phyloP scores from a whole-genome alignment of 2,113 vertebrate species.

The Lipotes vexillifer region DNA sequence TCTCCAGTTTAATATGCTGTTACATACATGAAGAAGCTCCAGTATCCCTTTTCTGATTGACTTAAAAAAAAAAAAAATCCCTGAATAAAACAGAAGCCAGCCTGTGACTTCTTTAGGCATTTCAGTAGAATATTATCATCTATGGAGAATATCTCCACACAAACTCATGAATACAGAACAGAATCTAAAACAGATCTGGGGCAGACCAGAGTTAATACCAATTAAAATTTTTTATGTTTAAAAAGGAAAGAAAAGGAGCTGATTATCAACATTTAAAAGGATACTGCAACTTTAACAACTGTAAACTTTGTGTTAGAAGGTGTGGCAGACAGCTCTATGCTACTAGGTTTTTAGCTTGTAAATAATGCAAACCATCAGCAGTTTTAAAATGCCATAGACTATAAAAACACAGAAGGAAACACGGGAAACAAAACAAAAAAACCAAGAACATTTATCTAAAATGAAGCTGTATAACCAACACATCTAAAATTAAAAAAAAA shows the following conservation, averaged over 20 bases:
- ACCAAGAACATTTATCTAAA: conserved; percentile 72
- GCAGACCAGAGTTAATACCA: conserved; percentile 56
- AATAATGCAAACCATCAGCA: conserved; percentile 78
- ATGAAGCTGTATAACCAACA: conserved; percentile 75
- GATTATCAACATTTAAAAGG: conserved; percentile 73
- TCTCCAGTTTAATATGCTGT: conserved; percentile 75
- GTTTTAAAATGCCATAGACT: conserved; percentile 71
- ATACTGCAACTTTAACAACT: conserved; percentile 78
- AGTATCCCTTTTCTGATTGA: conserved; percentile 78
- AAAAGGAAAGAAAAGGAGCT: conserved; percentile 69
- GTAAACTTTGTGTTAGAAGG: conserved; percentile 76
- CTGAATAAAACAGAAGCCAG: conserved; percentile 85
- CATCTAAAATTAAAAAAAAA: conserved; percentile 78
- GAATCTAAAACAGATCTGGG: conserved; percentile 53
- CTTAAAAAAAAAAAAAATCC: conserved; percentile 76
- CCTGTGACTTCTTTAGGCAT: conserved; percentile 78
- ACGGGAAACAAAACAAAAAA: conserved; percentile 37
- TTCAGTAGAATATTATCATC: conserved; percentile 75
- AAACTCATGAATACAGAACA: conserved; percentile 61
- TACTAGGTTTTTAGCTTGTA: conserved; percentile 76
- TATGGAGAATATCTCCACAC: conserved; percentile 67
- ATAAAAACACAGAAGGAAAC: conserved; percentile 53
- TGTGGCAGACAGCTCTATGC: conserved; percentile 78
- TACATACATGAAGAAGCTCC: conserved; percentile 76
- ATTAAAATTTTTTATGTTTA: conserved; percentile 48